These are phyloP conservation scores for Gymnothorax javanicus DNA, from an alignment of 2,797 vertebrate genomes.

Conservation along the genomic window DNA sequence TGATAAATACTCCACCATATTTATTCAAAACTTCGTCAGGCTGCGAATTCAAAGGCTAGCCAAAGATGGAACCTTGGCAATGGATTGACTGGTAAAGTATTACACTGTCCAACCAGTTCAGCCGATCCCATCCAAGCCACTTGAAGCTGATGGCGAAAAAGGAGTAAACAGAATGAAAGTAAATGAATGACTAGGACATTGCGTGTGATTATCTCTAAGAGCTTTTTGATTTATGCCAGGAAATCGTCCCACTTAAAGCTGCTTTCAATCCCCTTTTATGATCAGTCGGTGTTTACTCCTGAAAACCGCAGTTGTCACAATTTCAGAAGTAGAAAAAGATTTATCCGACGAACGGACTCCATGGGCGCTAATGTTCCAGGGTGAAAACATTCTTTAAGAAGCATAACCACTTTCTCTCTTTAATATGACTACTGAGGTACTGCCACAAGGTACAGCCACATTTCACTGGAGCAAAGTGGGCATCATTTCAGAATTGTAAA, in stretches of 20 bases:
- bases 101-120: not conserved
- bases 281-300: not conserved
- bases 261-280: not conserved
- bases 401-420: conserved; percentile 31
- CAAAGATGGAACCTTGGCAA: not conserved
- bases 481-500: conserved; percentile 44
- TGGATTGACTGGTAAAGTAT: not conserved
- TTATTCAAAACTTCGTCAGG: no score
- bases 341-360: conserved; percentile 13
- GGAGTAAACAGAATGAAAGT: not conserved
- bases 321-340: not conserved
- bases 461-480: conserved; percentile 47
- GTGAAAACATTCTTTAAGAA: conserved; percentile 32
- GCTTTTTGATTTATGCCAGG: not conserved
- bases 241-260: not conserved
- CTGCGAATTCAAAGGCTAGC: no score
- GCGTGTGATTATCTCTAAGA: not conserved
- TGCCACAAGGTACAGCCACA: conserved; percentile 28
- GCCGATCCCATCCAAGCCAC: not conserved
- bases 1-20: not conserved
- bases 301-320: not conserved
- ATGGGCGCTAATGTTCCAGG: conserved; percentile 3
- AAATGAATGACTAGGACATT: not conserved
- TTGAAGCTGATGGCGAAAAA: not conserved
- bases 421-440: conserved; percentile 39